Percentiles rank a stretch among this genome's conserved stretches.
Conservation (phyloP, 2,113 vertebrate species). For the Gnathochromis pfefferi region DNA sequence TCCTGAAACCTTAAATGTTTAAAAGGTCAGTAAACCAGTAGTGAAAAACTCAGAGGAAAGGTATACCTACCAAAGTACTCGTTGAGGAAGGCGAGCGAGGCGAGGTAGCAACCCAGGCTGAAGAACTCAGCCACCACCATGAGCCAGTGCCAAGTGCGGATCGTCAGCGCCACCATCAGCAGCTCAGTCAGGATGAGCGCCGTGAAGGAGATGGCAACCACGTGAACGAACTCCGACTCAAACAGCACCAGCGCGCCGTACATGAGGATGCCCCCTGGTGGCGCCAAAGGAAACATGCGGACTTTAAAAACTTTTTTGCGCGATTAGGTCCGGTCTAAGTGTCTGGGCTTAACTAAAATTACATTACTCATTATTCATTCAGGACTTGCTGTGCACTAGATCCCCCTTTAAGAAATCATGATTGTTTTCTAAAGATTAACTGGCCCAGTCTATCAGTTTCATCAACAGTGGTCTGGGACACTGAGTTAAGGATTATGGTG, state of each 20-base stretch:
- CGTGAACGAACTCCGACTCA: constrained; percentile 94
- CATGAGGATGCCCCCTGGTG: constrained; percentile 93
- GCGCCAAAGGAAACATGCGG: neutral
- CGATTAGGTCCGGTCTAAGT: neutral
- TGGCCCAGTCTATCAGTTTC: neutral
- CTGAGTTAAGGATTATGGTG: neutral
- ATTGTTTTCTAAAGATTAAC: neutral
- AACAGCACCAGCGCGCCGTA: constrained; percentile 91
- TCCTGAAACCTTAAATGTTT: neutral
- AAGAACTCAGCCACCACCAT: constrained; percentile 94
- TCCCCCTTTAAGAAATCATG: neutral
- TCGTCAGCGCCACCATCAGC: constrained; percentile 94
- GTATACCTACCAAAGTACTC: constrained; percentile 88
- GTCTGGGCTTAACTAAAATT: neutral
- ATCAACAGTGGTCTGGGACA: neutral
- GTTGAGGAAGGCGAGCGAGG: constrained; percentile 94
- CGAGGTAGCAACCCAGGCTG: constrained; percentile 91
- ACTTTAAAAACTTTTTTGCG: accelerated
- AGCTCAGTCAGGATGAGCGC: constrained; percentile 93
- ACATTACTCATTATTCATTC: neutral
- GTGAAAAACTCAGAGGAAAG: no score
- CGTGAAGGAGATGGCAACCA: constrained; percentile 97
- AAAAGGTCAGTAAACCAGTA: neutral
- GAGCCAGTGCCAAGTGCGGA: constrained; percentile 96
- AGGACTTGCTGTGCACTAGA: neutral